A percentile compares a stretch with the other conserved stretches of the same genome.
phyloP scores from a whole-genome alignment of 2,113 vertebrate species.

The Pelodiscus sinensis region DNA sequence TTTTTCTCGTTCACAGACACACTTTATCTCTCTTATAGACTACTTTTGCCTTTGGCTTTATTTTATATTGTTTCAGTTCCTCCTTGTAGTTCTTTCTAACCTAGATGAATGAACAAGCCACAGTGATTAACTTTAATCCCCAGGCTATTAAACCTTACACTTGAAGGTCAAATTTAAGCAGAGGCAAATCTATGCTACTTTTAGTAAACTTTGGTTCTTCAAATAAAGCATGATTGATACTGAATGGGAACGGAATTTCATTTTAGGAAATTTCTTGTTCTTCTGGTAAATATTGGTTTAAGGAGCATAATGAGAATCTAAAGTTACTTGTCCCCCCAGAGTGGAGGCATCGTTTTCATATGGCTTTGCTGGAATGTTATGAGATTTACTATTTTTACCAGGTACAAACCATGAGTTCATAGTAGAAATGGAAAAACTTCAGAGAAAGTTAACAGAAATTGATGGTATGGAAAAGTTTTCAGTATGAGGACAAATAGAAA shows the following conservation, averaged over 20 bases:
- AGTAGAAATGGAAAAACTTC: constrained; percentile 21
- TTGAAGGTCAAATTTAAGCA: constrained; percentile 73
- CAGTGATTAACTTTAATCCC: constrained; percentile 32
- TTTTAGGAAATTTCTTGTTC: constrained; percentile 40
- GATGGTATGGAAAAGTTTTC: background rate
- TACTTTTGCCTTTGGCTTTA: background rate
- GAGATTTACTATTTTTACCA: background rate
- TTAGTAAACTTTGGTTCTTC: constrained; percentile 61
- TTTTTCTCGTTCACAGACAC: background rate
- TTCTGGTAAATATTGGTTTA: constrained; percentile 45
- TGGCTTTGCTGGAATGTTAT: constrained; percentile 49
- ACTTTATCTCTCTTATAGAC: background rate
- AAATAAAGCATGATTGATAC: constrained; percentile 46
- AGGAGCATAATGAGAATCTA: constrained; percentile 41
- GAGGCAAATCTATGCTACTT: constrained; percentile 32
- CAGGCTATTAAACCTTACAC: constrained; percentile 59
- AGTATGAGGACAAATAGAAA: background rate
- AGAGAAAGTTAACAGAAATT: constrained; percentile 2
- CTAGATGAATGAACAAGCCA: constrained; percentile 26
- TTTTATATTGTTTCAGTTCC: constrained; percentile 23
- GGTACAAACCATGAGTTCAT: constrained; percentile 9
- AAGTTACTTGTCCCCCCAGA: constrained; percentile 25
- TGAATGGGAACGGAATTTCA: constrained; percentile 38
- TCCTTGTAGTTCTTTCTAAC: background rate
- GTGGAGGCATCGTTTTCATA: background rate